A percentile compares a stretch with the other conserved stretches of the same genome.
phyloP scores from a whole-genome alignment of 2,797 vertebrate species.

The Lithobates sylvaticus region DNA sequence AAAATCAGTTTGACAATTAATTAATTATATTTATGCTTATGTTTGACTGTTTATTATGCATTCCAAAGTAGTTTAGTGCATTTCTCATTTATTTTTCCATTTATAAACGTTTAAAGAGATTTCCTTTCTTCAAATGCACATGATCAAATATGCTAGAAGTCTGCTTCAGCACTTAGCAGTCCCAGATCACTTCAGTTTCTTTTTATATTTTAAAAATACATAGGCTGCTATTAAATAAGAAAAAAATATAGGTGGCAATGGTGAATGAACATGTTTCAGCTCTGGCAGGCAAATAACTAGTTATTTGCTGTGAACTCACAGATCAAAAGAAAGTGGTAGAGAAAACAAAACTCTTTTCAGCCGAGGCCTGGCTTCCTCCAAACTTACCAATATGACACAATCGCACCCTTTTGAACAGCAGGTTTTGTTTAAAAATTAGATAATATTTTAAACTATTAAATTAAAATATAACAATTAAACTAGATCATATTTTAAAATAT shows the following conservation, averaged over 20 bases:
- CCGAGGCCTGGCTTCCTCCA: background rate
- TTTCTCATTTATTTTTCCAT: slow-evolving; percentile 68
- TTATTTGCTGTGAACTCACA: slow-evolving; percentile 12
- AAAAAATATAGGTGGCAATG: background rate
- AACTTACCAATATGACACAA: background rate
- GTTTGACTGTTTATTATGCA: slow-evolving; percentile 69
- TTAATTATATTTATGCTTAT: slow-evolving; percentile 72
- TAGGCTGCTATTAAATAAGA: background rate
- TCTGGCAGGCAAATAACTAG: background rate
- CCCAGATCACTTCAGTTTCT: slow-evolving; percentile 18
- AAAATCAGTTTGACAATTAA: slow-evolving; percentile 80
- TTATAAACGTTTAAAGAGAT: slow-evolving; percentile 54
- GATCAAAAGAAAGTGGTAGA: slow-evolving; percentile 2
- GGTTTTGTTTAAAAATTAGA: too few relatives aligned
- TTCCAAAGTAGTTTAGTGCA: slow-evolving; percentile 69
- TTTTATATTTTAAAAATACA: slow-evolving; percentile 8
- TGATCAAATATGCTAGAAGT: slow-evolving; percentile 35
- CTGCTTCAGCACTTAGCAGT: slow-evolving; percentile 19
- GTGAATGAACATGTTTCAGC: background rate
- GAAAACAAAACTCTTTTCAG: background rate
- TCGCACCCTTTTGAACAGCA: too few relatives aligned
- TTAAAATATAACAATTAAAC: too few relatives aligned
- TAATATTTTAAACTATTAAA: too few relatives aligned
- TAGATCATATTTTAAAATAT: too few relatives aligned
- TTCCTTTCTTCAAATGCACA: slow-evolving; percentile 12